Conservation (phyloP, 2,888 invertebrate genomes). For the Pedicia rivosa region DNA sequence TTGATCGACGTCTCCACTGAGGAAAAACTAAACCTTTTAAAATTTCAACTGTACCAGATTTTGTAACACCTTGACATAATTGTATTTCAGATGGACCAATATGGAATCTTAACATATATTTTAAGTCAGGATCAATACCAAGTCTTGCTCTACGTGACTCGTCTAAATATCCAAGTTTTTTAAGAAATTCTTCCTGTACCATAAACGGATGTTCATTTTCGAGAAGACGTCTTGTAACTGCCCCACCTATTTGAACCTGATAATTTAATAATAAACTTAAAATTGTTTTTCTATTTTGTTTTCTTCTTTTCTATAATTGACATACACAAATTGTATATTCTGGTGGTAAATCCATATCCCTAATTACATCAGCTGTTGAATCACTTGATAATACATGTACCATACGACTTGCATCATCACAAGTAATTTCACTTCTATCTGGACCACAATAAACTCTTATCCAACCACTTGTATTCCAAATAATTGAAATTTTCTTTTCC, state of each 20-base stretch:
- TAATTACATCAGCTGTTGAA: constrained; percentile 11
- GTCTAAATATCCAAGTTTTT: constrained; percentile 41
- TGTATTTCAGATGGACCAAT: constrained; percentile 41
- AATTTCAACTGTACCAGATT: constrained; percentile 34
- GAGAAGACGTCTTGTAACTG: constrained; percentile 37
- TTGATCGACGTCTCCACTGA: constrained; percentile 45
- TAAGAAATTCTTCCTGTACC: constrained; percentile 44
- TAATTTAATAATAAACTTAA: constrained; percentile 14
- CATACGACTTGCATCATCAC: constrained; percentile 15
- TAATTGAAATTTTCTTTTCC: constrained; percentile 5
- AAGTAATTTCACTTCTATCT: constrained; percentile 12
- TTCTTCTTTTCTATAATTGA: not conserved
- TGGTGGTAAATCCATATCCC: constrained; percentile 13
- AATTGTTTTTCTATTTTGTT: not conserved
- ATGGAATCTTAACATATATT: constrained; percentile 43
- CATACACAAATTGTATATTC: constrained; percentile 13
- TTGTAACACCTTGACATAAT: constrained; percentile 28
- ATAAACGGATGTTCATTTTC: constrained; percentile 38
- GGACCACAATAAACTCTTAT: constrained; percentile 15
- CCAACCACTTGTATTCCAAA: constrained; percentile 12
- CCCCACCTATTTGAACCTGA: constrained; percentile 41
- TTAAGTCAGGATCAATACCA: constrained; percentile 47
- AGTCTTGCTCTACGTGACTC: constrained; percentile 40
- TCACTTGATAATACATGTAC: constrained; percentile 11
- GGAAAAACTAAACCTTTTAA: constrained; percentile 52